These are phyloP conservation scores for Neoniphon sammara DNA, from an alignment of 2,797 vertebrate genomes.

Conservation along the genomic window DNA sequence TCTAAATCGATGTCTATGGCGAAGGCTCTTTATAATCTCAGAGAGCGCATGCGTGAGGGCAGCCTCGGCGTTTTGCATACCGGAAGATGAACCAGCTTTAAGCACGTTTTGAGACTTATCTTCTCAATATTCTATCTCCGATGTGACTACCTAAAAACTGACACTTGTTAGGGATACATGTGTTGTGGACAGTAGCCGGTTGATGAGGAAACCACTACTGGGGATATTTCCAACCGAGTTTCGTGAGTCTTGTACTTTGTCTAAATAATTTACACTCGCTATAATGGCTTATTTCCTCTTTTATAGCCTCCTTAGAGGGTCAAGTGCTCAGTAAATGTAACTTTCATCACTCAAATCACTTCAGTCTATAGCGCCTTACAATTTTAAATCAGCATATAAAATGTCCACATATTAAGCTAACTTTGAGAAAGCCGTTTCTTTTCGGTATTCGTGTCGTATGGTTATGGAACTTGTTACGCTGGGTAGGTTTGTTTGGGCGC, in stretches of 20 bases:
- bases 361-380: too few species aligned
- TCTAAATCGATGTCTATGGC: too few species aligned
- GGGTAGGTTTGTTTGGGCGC: neutral
- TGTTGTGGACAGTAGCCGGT: constrained; percentile 24
- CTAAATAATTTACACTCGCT: neutral
- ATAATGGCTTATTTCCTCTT: neutral
- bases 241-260: constrained; percentile 17
- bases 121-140: neutral
- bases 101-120: neutral
- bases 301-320: neutral
- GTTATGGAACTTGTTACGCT: neutral
- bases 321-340: neutral
- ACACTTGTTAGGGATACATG: constrained; percentile 60
- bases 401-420: neutral
- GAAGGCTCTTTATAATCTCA: too few species aligned
- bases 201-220: constrained; percentile 15
- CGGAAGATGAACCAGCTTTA: constrained; percentile 20
- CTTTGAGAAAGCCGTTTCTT: neutral
- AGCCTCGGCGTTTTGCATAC: neutral
- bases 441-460: rapidly evolving
- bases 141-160: neutral
- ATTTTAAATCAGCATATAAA: neutral
- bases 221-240: neutral
- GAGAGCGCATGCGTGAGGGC: neutral
- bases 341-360: too few species aligned